Base-by-base conservation (phyloP, 2,797 vertebrate species). In the Crenuchus spilurus region DNA sequence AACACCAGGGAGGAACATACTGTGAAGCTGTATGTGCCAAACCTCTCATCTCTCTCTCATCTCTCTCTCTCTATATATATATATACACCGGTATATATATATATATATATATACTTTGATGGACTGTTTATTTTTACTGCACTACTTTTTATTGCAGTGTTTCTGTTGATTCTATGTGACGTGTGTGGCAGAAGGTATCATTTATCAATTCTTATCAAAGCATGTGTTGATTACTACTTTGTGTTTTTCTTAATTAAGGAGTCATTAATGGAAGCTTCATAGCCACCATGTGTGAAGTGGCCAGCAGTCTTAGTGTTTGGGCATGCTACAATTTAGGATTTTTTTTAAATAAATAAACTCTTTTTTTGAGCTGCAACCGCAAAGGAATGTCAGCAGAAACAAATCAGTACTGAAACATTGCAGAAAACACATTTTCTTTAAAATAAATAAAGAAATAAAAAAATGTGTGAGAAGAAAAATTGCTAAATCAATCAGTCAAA, bases 381-480 rank as follows among this genome's bases (percentile, higher is more conserved):
- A 55, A 55, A 55, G 14, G 48, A 65, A 73, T 73, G 51, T 57
- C 18, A 39, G 61, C 28, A 35, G 37, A 60, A 14, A 14, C n/a
- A 48, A 58, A 46, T 62, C 71, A 65, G 22, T 37, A 35, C 64
- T 65, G 39, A 35, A 65, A 57, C 6, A 74, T 65, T 57, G 30
- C 48, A 57, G 62, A 74, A 66, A 65, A 66, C 49, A 48, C 35
- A 55, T 54, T 52, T n/a, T n/a, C n/a, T n/a, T n/a, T n/a, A n/a
- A n/a, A n/a, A 63, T 26, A 39, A 42, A 24, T 6, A 58, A 10
- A 55, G 9, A 72, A 18, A 33, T 14, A 1, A 13, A 48, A 64
- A 55, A 66, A 28, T 52, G 39, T 57, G 41, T 35, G 13, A 24
- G 22, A 3, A 11, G 28, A 44, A 33, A n/a, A 55, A 73, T 55